Evolutionary conservation across 2,888 invertebrate species (phyloP), one percentile per base, ranked within the genome.

Genomic region (Hydroisotoma schaefferi): DNA sequence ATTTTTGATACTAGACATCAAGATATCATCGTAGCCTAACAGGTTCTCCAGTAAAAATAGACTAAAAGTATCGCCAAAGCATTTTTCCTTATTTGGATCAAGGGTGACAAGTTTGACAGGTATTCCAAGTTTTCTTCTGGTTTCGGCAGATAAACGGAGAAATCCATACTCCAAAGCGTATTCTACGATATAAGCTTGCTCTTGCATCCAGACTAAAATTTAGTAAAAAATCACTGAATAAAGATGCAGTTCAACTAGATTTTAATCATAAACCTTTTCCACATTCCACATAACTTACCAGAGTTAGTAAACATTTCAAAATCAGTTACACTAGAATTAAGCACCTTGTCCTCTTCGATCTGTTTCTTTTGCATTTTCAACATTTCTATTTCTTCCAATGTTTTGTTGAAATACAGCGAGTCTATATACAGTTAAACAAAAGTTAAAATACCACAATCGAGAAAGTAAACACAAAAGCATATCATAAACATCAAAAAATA

Each of bases 101-200:
- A 92, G 75, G 20, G 88, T 87, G 12, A 90, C 87, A 18, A 90
- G 87, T 75, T 88, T 86, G 1, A 97, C 94, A 0, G 95, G 92
- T 70, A 99, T 94, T 76, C 92, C 90, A 27, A 97, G 82, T 40
- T 87, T 84, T 59, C 89, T 85, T 6, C 99, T 83, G 0, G 94
- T 90, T 53, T 85, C 85, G 2, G 68, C 88, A 2, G 92, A 91
- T 4, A 99, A 80, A 0, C 98, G 84, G 28, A 99, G 81, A 76
- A 97, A 92, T 0, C 99, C 99, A 77, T 98, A 97, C 77, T 99
- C 95, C 69, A 98, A 79, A 0, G 98, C 92, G 80, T 98, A 99
- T 77, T 99, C 99, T 2, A 98, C 89, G 49, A 98, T 95, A 76
- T 97, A 97, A 1, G 72, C 68, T 75, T 93, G 90, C 74, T 95